Evolutionary conservation across 1,140 invertebrate species (phyloP).

Genomic region (Diorhabda carinulata): DNA sequence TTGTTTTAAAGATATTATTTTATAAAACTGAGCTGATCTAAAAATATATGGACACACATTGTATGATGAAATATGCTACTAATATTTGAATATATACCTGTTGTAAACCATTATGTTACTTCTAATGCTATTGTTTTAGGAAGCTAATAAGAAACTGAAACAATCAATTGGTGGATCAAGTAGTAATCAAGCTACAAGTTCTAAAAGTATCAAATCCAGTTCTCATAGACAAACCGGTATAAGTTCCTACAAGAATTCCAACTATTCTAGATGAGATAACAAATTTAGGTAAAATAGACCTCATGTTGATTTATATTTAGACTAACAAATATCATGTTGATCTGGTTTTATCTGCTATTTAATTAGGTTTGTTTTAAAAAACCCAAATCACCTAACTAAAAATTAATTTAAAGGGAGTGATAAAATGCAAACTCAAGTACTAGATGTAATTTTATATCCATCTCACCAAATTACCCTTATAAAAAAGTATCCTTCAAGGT

Average conservation of each 20-base stretch:
- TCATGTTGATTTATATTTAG: too few species aligned
- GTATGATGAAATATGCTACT: background rate
- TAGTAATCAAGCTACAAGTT: background rate
- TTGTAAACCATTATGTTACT: background rate
- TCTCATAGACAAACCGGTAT: background rate
- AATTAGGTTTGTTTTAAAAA: too few species aligned
- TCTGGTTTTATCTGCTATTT: too few species aligned
- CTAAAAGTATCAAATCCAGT: slow-evolving; percentile 7
- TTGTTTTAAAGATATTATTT: background rate
- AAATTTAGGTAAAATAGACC: too few species aligned
- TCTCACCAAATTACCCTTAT: too few species aligned
- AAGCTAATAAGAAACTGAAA: slow-evolving; percentile 8
- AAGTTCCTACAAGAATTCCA: slow-evolving; percentile 11
- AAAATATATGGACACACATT: background rate
- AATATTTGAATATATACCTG: background rate
- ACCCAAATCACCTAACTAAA: too few species aligned
- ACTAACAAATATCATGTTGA: too few species aligned
- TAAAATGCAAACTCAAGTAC: too few species aligned
- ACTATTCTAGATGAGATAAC: slow-evolving; percentile 4
- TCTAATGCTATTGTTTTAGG: background rate
- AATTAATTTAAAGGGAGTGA: too few species aligned
- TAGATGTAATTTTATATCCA: too few species aligned
- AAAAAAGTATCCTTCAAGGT: too few species aligned
- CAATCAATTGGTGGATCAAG: background rate
- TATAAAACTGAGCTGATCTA: background rate